A percentile compares a stretch with the other conserved stretches of the same genome.
Conservation (phyloP, 2,888 invertebrate genomes). For the Synergus japonicus region DNA sequence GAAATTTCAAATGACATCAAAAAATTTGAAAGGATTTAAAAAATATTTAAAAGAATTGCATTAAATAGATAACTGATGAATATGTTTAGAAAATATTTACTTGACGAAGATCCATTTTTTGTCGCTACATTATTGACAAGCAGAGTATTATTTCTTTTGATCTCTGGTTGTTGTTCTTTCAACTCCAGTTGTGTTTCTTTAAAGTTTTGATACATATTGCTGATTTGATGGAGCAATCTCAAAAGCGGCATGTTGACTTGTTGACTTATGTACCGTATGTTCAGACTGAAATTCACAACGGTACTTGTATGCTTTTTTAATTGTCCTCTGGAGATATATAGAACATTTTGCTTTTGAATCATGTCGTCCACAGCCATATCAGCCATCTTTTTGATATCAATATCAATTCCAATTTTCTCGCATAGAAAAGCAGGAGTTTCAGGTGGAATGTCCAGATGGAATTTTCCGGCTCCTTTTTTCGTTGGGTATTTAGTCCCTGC, state of each 20-base stretch:
- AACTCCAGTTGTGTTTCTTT: slow-evolving; percentile 95
- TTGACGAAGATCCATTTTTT: slow-evolving; percentile 82
- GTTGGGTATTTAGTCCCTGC: slow-evolving; percentile 73
- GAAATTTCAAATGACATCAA: too few species aligned
- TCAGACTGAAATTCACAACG: slow-evolving; percentile 92
- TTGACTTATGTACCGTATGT: slow-evolving; percentile 93
- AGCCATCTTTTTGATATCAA: slow-evolving; percentile 93
- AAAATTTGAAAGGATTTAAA: not conserved
- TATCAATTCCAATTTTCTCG: slow-evolving; percentile 92
- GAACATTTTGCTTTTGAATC: slow-evolving; percentile 88
- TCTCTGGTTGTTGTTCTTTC: slow-evolving; percentile 83
- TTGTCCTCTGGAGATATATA: slow-evolving; percentile 92
- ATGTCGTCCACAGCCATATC: slow-evolving; percentile 93
- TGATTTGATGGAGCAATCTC: slow-evolving; percentile 95
- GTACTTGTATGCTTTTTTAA: slow-evolving; percentile 95
- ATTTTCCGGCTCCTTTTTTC: slow-evolving; percentile 73
- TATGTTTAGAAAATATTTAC: slow-evolving; percentile 73
- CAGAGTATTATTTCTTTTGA: slow-evolving; percentile 73
- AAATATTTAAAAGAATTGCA: too few species aligned
- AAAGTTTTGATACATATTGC: slow-evolving; percentile 98
- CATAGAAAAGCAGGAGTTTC: slow-evolving; percentile 95
- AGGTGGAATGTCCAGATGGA: slow-evolving; percentile 81
- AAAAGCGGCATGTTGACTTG: slow-evolving; percentile 98
- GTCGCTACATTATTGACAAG: slow-evolving; percentile 77
- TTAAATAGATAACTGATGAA: not conserved